These are phyloP conservation scores for Apis mellifera DNA, from an alignment of 1,140 invertebrate genomes.

Conservation along the genomic window Amel_HAv3.1 CM009938.2:6960501-6961000, in stretches of 20 bases:
- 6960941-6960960: background rate
- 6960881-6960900: background rate
- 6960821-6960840: background rate
- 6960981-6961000: background rate
- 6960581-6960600: background rate
- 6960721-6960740: conserved; percentile 77
- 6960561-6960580: conserved; percentile 34
- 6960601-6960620: background rate
- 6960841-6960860: conserved; percentile 5
- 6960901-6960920: background rate
- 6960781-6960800: conserved; percentile 54
- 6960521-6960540: conserved; percentile 23
- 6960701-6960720: conserved; percentile 59
- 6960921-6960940: background rate
- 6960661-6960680: conserved; percentile 27
- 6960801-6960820: conserved; percentile 54
- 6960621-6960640: background rate
- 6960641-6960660: background rate
- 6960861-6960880: background rate
- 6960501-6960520: conserved; percentile 41
- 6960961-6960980: background rate
- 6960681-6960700: conserved; percentile 18
- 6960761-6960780: conserved; percentile 33
- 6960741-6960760: conserved; percentile 53
- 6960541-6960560: conserved; percentile 11